Conservation (phyloP, 2,888 invertebrate genomes). For the Hyposoter didymator region DNA sequence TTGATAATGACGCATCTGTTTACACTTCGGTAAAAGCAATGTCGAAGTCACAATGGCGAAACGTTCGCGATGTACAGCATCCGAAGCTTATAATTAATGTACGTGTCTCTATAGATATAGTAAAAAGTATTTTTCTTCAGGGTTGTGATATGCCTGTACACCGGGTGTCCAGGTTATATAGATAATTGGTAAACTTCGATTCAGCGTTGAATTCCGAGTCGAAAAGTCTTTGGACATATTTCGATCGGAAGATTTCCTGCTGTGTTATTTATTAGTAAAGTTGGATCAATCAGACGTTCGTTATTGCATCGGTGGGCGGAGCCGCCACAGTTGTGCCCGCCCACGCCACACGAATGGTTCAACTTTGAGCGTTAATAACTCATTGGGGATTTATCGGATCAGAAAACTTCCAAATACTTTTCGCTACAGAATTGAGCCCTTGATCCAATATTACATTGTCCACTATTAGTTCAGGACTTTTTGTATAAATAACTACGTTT, state of each 20-base stretch:
- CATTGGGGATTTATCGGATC: background rate
- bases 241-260: background rate
- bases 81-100: constrained; percentile 57
- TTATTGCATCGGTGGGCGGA: background rate
- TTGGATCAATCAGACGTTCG: background rate
- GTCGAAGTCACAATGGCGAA: constrained; percentile 64
- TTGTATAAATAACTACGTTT: too few relatives aligned
- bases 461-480: background rate
- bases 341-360: background rate
- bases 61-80: constrained; percentile 36
- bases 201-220: background rate
- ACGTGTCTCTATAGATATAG: constrained; percentile 17
- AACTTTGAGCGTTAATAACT: background rate
- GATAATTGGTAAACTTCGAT: background rate
- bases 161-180: background rate
- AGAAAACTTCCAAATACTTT: background rate
- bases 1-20: constrained; percentile 74
- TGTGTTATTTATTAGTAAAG: background rate
- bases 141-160: constrained; percentile 2
- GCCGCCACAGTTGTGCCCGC: background rate
- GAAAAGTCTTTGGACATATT: background rate
- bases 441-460: background rate
- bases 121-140: constrained; percentile 21
- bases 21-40: constrained; percentile 73
- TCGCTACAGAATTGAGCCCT: background rate